Evolutionary conservation across 1,140 invertebrate species (phyloP).

Genomic region (Pomacea maculata): DNA sequence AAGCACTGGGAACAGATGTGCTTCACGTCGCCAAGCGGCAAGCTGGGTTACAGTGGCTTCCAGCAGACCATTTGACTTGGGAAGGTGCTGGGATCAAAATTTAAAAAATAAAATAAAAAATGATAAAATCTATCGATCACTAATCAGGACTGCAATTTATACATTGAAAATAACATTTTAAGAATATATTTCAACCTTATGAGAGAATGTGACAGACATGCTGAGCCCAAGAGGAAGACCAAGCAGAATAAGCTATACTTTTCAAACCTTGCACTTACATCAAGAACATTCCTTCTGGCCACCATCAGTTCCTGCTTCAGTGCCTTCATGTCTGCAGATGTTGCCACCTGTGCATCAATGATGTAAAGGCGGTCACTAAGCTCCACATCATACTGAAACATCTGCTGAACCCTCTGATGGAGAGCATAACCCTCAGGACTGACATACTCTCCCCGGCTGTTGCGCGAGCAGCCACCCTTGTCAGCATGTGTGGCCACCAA

Average conservation of each 20-base stretch:
- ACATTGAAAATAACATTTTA: background rate
- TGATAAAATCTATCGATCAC: background rate
- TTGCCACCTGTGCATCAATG: slow-evolving; percentile 72
- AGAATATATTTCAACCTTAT: background rate
- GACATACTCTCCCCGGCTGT: slow-evolving; percentile 70
- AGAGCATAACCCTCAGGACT: slow-evolving; percentile 71
- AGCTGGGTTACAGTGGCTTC: slow-evolving; percentile 72
- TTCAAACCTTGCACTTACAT: slow-evolving; percentile 57
- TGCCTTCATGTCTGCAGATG: slow-evolving; percentile 70
- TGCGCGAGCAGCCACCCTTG: slow-evolving; percentile 67
- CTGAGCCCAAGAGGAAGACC: too few relatives aligned
- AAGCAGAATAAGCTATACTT: too few relatives aligned
- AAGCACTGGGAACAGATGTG: slow-evolving; percentile 73
- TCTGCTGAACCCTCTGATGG: slow-evolving; percentile 66
- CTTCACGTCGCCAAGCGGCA: slow-evolving; percentile 69
- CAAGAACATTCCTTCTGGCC: slow-evolving; percentile 65
- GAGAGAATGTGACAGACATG: background rate
- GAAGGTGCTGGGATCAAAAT: slow-evolving; percentile 66
- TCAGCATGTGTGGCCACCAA: slow-evolving; percentile 78
- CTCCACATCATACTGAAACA: slow-evolving; percentile 70
- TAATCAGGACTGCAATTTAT: background rate
- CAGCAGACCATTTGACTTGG: slow-evolving; percentile 73
- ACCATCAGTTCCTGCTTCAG: slow-evolving; percentile 70
- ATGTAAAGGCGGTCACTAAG: slow-evolving; percentile 70
- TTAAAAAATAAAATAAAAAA: slow-evolving; percentile 22